Conservation (phyloP, 1,140 invertebrate species). For the Augochlora pura region DNA sequence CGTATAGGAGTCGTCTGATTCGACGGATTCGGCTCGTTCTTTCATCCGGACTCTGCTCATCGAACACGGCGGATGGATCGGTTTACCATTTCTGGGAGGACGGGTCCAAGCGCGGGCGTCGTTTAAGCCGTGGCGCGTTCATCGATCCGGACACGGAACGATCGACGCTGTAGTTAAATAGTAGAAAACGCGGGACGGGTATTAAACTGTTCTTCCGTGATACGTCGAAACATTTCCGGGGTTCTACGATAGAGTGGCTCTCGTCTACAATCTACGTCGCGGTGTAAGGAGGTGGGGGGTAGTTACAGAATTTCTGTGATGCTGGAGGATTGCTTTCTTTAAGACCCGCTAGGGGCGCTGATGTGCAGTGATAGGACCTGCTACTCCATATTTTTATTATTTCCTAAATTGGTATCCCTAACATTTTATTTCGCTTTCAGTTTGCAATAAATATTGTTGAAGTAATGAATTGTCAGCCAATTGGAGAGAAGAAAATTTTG, state of each 20-base stretch:
- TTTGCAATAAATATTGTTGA: too few relatives aligned
- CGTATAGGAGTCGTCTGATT: background rate
- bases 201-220: background rate
- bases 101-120: background rate
- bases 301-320: too few relatives aligned
- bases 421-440: too few relatives aligned
- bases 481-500: too few relatives aligned
- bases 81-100: background rate
- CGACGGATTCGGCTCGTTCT: background rate
- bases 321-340: too few relatives aligned
- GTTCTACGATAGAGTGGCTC: background rate
- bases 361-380: too few relatives aligned
- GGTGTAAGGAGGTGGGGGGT: too few relatives aligned
- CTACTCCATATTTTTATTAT: too few relatives aligned
- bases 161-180: slow-evolving; percentile 1
- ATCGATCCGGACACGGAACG: background rate
- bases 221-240: background rate
- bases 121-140: background rate
- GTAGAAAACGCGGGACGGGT: background rate
- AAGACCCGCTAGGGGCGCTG: too few relatives aligned
- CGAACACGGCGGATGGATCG: background rate
- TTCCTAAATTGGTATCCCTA: too few relatives aligned
- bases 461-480: too few relatives aligned
- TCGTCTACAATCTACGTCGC: too few relatives aligned
- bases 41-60: background rate